Conservation (phyloP, 2,888 invertebrate species). For the Phengaris alcon region DNA sequence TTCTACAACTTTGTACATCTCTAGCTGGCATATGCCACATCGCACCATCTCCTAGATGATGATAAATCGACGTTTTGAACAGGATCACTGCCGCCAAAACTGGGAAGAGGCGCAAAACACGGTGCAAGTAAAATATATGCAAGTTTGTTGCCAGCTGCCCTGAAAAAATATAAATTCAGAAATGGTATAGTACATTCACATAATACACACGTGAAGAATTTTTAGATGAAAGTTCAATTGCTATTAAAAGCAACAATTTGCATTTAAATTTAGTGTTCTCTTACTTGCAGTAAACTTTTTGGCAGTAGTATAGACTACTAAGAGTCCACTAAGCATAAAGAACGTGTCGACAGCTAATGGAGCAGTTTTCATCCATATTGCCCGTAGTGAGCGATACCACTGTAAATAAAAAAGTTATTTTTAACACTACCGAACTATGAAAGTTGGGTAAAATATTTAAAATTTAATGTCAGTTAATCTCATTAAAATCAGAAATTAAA, state of each 20-base stretch:
- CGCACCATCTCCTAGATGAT: conserved; percentile 55
- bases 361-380: conserved; percentile 51
- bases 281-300: conserved; percentile 43
- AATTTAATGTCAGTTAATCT: no score
- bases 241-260: neutral
- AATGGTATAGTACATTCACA: no score
- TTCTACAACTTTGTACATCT: conserved; percentile 49
- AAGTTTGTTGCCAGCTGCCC: conserved; percentile 52
- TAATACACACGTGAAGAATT: no score
- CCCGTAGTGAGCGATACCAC: conserved; percentile 15
- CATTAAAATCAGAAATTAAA: no score
- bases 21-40: conserved; percentile 42
- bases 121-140: conserved; percentile 58
- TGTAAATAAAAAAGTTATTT: neutral
- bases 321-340: conserved; percentile 53
- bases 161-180: conserved; percentile 37
- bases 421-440: neutral
- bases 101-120: conserved; percentile 58
- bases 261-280: conserved; percentile 26
- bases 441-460: neutral
- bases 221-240: neutral
- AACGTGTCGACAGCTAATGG: conserved; percentile 79
- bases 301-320: conserved; percentile 43
- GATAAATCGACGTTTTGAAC: conserved; percentile 51
- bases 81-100: conserved; percentile 51